Conservation (phyloP, 2,888 invertebrate species). For the Ochlodes sylvanus region DNA sequence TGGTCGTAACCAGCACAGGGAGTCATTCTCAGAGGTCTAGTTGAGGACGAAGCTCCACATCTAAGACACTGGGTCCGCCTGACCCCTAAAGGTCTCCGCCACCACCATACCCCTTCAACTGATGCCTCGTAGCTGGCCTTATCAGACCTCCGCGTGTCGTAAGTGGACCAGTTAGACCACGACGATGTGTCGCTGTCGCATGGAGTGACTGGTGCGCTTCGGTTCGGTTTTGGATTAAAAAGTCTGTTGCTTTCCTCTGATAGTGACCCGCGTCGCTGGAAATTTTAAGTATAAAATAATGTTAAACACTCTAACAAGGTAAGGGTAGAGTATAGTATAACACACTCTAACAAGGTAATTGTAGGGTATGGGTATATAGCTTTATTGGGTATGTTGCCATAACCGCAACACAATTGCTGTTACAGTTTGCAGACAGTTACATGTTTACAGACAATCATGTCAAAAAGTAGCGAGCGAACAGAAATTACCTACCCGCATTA, state of each 20-base stretch:
- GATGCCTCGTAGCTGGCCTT: constrained; percentile 59
- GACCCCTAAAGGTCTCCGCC: constrained; percentile 64
- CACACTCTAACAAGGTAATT: no score
- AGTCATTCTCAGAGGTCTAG: constrained; percentile 68
- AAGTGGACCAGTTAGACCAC: constrained; percentile 64
- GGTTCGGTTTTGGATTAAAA: constrained; percentile 66
- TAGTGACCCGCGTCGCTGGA: constrained; percentile 76
- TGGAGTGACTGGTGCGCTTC: constrained; percentile 78
- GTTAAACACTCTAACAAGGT: no score
- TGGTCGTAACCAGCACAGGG: constrained; percentile 61
- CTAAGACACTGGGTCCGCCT: constrained; percentile 63
- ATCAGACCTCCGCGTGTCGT: constrained; percentile 58
- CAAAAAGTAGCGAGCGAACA: no score
- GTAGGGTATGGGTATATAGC: no score
- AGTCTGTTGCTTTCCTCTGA: constrained; percentile 62
- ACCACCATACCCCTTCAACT: constrained; percentile 64
- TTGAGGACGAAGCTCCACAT: constrained; percentile 69
- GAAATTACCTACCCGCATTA: constrained; percentile 59
- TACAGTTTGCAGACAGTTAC: no score
- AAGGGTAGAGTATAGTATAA: no score
- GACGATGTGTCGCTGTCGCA: constrained; percentile 72
- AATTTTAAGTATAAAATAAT: constrained; percentile 36
- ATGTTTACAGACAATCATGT: no score
- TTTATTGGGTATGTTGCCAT: no score
- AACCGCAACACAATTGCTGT: no score